phyloP scores from a whole-genome alignment of 2,797 vertebrate species.

The Nasua narica region DNA sequence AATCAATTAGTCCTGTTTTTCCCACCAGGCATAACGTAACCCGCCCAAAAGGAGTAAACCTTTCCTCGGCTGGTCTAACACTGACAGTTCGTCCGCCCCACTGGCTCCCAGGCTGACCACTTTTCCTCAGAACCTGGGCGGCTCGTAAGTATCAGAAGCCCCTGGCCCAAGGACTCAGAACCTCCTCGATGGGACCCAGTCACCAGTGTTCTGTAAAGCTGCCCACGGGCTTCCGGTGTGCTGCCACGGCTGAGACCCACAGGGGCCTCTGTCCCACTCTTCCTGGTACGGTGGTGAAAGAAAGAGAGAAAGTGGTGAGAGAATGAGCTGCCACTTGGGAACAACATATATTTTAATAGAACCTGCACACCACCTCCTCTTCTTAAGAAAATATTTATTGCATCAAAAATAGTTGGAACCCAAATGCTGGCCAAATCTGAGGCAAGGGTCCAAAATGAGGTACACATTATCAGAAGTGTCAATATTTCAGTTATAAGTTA shows the following conservation, averaged over 20 bases:
- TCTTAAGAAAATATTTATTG: neutral
- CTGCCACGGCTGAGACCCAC: neutral
- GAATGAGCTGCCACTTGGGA: neutral
- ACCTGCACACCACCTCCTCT: neutral
- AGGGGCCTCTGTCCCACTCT: neutral
- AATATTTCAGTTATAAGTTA: neutral
- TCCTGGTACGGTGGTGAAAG: neutral
- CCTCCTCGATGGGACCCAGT: neutral
- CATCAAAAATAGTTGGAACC: neutral
- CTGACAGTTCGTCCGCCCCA: neutral
- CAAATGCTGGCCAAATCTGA: neutral
- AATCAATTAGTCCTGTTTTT: neutral
- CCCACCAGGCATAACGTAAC: neutral
- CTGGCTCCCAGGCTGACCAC: neutral
- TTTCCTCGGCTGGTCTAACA: neutral
- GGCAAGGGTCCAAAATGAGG: neutral
- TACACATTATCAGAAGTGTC: neutral
- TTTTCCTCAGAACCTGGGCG: accelerated
- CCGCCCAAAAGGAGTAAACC: neutral
- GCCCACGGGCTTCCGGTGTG: neutral
- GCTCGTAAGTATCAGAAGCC: neutral
- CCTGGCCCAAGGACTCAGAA: neutral
- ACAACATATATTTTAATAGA: neutral
- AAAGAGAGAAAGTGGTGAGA: too few species aligned
- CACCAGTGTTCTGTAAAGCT: too few species aligned